Conservation (phyloP, 2,113 vertebrate genomes). For the Bubo scandiacus region DNA sequence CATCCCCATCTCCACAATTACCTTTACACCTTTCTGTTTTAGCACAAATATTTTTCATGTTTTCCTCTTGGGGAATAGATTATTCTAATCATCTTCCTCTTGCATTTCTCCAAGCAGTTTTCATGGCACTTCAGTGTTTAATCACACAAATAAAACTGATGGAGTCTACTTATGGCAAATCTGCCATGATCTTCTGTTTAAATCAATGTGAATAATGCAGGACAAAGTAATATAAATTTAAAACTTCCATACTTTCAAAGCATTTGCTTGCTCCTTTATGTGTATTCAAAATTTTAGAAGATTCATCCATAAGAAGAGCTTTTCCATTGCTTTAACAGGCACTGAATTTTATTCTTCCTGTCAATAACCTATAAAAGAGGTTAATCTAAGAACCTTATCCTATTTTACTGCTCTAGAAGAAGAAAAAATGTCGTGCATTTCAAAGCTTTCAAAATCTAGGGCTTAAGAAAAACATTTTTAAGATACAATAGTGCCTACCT, state of each 20-base stretch:
- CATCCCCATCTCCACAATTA: not conserved
- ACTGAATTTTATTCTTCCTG: not conserved
- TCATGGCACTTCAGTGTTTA: not conserved
- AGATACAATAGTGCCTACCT: not conserved
- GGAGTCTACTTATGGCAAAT: not conserved
- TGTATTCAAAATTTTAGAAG: not conserved
- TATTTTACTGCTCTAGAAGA: not conserved
- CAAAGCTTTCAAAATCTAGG: not conserved
- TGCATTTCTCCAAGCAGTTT: not conserved
- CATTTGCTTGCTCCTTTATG: not conserved
- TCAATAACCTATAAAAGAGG: not conserved
- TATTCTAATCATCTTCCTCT: not conserved
- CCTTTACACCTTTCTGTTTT: not conserved
- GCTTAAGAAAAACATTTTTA: not conserved
- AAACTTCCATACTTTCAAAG: not conserved
- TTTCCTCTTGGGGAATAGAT: not conserved
- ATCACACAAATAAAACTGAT: not conserved
- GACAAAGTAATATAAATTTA: not conserved
- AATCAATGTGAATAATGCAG: not conserved
- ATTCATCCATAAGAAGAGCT: not conserved
- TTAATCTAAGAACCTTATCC: not conserved
- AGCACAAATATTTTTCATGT: not conserved
- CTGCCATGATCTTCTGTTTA: not conserved
- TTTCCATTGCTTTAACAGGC: not conserved
- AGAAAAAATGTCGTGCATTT: not conserved